A percentile compares a stretch with the other conserved stretches of the same genome.
phyloP scores from a whole-genome alignment of 2,888 invertebrate species.

The Thymelicus lineola region DNA sequence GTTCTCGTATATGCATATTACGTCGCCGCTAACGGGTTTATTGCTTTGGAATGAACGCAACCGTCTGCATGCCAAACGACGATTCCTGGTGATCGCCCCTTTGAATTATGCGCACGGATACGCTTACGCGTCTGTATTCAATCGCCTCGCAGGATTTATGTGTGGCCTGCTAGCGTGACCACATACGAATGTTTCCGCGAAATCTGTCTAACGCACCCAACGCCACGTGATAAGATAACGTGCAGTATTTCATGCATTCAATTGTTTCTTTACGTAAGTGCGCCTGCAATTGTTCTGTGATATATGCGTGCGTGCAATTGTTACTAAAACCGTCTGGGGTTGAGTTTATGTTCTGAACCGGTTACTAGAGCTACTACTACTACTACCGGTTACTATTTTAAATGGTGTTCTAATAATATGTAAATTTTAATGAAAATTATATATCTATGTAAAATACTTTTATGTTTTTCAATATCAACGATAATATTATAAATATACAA shows the following conservation, averaged over 20 bases:
- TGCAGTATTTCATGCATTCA: slow-evolving; percentile 20
- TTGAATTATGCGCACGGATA: slow-evolving; percentile 81
- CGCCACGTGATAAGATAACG: slow-evolving; percentile 31
- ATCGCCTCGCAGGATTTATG: slow-evolving; percentile 76
- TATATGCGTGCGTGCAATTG: background rate
- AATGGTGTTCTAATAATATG: no score
- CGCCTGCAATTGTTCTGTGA: background rate
- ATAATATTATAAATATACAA: no score
- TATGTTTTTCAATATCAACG: no score
- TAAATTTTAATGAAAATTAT: no score
- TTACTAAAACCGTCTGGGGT: background rate
- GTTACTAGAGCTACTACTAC: no score
- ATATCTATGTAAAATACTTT: no score
- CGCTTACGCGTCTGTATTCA: slow-evolving; percentile 76
- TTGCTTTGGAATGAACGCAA: slow-evolving; percentile 74
- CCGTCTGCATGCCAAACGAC: slow-evolving; percentile 80
- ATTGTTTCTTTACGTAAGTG: slow-evolving; percentile 12
- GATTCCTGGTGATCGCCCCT: slow-evolving; percentile 81
- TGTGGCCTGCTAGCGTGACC: slow-evolving; percentile 60
- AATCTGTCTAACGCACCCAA: slow-evolving; percentile 47
- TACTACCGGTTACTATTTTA: no score
- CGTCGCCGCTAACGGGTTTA: slow-evolving; percentile 79
- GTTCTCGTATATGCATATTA: slow-evolving; percentile 72
- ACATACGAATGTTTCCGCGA: slow-evolving; percentile 74
- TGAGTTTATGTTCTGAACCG: background rate